These are phyloP conservation scores for Ceratoteleas bidentatus DNA, from an alignment of 1,140 invertebrate genomes.

Conservation along the genomic window DNA sequence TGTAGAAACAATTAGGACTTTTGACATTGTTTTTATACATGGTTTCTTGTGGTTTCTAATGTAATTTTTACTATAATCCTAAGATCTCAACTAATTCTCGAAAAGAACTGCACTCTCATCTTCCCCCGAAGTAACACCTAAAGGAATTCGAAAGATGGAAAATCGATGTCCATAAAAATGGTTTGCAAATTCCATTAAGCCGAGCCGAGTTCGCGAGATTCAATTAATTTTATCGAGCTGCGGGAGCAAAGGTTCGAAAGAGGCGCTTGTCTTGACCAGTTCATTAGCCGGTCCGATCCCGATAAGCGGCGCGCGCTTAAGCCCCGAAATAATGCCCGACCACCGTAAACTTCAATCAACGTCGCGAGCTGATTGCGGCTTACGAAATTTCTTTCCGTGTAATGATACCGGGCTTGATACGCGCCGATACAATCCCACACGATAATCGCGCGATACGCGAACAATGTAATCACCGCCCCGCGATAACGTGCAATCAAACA, in stretches of 20 bases:
- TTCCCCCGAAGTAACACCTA: too few species aligned
- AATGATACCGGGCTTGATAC: constrained; percentile 46
- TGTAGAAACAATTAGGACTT: too few species aligned
- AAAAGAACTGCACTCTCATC: too few species aligned
- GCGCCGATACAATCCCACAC: constrained; percentile 27
- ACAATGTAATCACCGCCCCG: constrained; percentile 49
- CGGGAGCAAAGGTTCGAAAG: background rate
- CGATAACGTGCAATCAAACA: constrained; percentile 57
- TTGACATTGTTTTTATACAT: too few species aligned
- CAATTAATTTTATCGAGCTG: too few species aligned
- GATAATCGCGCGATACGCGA: constrained; percentile 55
- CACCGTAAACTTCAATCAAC: constrained; percentile 54
- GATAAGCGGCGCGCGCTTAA: constrained; percentile 14
- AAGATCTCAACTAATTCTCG: too few species aligned
- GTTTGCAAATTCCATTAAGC: too few species aligned
- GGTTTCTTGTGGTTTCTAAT: too few species aligned
- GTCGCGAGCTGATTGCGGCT: constrained; percentile 35
- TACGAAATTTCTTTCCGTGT: constrained; percentile 48
- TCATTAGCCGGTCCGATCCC: constrained; percentile 5
- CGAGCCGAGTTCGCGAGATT: too few species aligned
- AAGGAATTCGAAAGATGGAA: too few species aligned
- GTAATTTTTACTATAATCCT: too few species aligned
- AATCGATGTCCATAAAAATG: too few species aligned
- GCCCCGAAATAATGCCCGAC: constrained; percentile 24
- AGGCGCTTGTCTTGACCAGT: constrained; percentile 1